Conservation (phyloP, 2,797 vertebrate genomes). For the Ctenopoma kingsleyae region DNA sequence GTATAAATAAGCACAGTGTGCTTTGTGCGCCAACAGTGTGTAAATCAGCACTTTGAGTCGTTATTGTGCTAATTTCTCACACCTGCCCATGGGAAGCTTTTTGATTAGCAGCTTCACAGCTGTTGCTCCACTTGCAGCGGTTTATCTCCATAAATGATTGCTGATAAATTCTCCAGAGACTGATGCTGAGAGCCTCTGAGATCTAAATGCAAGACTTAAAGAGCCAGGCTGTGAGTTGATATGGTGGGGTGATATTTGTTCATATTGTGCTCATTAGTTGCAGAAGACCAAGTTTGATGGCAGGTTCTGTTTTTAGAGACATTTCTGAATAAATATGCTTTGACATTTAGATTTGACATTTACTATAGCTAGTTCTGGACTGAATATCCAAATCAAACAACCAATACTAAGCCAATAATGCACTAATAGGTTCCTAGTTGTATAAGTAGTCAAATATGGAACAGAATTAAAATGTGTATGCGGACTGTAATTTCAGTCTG, state of each 20-base stretch:
- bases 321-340: constrained; percentile 49
- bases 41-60: constrained; percentile 69
- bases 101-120: constrained; percentile 79
- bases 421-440: neutral
- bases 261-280: constrained; percentile 69
- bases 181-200: constrained; percentile 66
- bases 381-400: constrained; percentile 21
- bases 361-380: constrained; percentile 33
- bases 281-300: constrained; percentile 48
- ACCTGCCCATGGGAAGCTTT: constrained; percentile 77
- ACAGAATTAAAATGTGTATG: neutral
- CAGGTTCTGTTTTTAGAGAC: constrained; percentile 38
- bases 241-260: constrained; percentile 62
- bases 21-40: constrained; percentile 38
- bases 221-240: constrained; percentile 53
- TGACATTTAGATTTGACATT: constrained; percentile 63
- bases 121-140: constrained; percentile 75
- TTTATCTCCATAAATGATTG: constrained; percentile 83
- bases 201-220: constrained; percentile 60
- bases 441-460: neutral
- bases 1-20: constrained; percentile 44
- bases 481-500: neutral
- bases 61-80: constrained; percentile 80
- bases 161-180: constrained; percentile 78
- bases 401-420: neutral